These are phyloP conservation scores for Botia kubotai DNA, from an alignment of 2,797 vertebrate species.

Conservation along the genomic window DNA sequence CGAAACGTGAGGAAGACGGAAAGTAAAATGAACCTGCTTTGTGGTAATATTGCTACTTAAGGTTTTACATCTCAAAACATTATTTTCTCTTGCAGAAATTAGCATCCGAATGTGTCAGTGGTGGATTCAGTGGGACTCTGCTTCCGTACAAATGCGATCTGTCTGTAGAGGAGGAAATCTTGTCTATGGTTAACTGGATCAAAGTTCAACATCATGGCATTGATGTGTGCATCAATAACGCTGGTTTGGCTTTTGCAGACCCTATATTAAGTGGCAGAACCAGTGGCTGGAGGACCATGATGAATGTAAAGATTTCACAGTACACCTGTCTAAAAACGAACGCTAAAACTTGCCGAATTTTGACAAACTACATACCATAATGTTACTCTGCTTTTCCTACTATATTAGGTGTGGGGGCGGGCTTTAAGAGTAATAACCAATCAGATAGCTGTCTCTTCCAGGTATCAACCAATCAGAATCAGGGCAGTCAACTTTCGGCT, in stretches of 20 bases:
- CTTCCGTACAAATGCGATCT: conserved; percentile 89
- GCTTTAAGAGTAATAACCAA: too few species aligned
- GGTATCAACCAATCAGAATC: too few species aligned
- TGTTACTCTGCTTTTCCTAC: too few species aligned
- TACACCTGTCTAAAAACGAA: background rate
- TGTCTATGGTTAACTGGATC: conserved; percentile 88
- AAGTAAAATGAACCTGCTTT: background rate
- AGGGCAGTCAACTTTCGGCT: too few species aligned
- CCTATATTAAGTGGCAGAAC: conserved; percentile 82
- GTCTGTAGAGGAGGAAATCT: conserved; percentile 85
- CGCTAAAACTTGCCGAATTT: too few species aligned
- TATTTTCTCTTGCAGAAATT: conserved; percentile 74
- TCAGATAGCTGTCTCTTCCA: too few species aligned
- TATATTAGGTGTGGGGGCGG: too few species aligned
- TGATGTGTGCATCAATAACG: conserved; percentile 92
- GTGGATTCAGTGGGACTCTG: conserved; percentile 80
- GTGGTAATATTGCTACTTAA: background rate
- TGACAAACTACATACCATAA: too few species aligned
- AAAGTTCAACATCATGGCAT: conserved; percentile 83
- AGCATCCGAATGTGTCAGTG: conserved; percentile 83
- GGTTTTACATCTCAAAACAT: background rate
- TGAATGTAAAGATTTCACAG: conserved; percentile 79
- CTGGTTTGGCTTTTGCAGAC: conserved; percentile 82
- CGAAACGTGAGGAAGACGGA: background rate
- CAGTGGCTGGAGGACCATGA: conserved; percentile 85